Percentiles rank a stretch among this genome's conserved stretches.
These are phyloP conservation scores for Drosophila tanythrix DNA, from an alignment of 2,888 invertebrate species.

Conservation along the genomic window DNA sequence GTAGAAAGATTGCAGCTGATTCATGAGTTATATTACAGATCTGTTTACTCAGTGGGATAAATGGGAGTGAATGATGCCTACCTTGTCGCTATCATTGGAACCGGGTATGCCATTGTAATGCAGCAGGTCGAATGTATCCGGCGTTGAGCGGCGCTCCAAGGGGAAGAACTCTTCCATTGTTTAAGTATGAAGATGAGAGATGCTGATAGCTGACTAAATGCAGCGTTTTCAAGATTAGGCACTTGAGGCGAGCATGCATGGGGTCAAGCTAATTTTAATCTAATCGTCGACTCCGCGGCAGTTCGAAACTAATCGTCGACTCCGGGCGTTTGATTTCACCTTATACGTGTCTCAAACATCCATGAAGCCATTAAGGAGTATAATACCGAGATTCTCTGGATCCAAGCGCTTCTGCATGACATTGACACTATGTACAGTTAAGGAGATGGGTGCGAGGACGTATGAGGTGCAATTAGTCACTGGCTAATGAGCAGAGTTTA, in stretches of 20 bases:
- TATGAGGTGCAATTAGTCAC: not conserved
- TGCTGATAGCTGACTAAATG: too few species aligned
- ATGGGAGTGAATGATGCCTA: conserved; percentile 72
- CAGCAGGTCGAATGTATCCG: conserved; percentile 93
- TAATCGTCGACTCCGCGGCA: too few species aligned
- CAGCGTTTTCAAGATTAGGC: too few species aligned
- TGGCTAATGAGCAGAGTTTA: not conserved
- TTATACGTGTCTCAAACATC: conserved; percentile 84
- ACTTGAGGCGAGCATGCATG: too few species aligned
- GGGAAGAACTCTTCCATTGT: conserved; percentile 91
- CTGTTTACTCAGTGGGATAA: not conserved
- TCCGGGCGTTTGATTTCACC: too few species aligned
- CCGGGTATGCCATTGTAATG: conserved; percentile 97
- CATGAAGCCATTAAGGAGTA: conserved; percentile 95
- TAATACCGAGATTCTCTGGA: conserved; percentile 95
- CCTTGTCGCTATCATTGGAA: conserved; percentile 91
- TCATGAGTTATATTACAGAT: not conserved
- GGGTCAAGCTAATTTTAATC: too few species aligned
- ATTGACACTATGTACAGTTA: conserved; percentile 88
- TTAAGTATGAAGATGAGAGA: too few species aligned
- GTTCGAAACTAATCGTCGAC: too few species aligned
- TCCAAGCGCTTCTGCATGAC: conserved; percentile 96
- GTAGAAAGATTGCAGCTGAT: not conserved
- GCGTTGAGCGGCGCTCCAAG: conserved; percentile 91
- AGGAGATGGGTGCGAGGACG: not conserved